Evolutionary conservation across 1,140 invertebrate species (phyloP).

Genomic region (Drosophila leontia): DNA sequence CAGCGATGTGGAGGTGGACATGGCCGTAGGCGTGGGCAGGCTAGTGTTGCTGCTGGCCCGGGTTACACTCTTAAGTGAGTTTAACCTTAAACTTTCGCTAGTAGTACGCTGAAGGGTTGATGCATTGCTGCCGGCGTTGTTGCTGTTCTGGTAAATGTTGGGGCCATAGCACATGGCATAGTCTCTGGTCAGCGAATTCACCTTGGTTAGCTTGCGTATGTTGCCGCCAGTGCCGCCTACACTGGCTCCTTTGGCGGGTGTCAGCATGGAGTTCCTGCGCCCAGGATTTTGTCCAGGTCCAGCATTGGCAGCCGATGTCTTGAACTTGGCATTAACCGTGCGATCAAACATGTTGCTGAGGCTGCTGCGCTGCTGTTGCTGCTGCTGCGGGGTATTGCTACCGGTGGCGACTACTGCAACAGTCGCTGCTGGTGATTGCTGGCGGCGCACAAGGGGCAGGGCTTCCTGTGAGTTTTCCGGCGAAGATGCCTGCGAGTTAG

Average conservation of each 20-base stretch:
- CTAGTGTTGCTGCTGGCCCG: slow-evolving; percentile 57
- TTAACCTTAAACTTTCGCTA: slow-evolving; percentile 90
- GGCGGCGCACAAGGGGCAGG: slow-evolving; percentile 40
- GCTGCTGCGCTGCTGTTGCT: slow-evolving; percentile 38
- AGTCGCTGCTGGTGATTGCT: slow-evolving; percentile 33
- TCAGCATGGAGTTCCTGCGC: slow-evolving; percentile 75
- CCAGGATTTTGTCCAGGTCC: slow-evolving; percentile 38
- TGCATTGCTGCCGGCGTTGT: slow-evolving; percentile 29
- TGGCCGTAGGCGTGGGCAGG: slow-evolving; percentile 85
- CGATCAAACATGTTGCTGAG: slow-evolving; percentile 77
- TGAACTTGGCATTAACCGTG: slow-evolving; percentile 71
- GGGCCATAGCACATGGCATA: slow-evolving; percentile 57
- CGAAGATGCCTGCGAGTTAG: slow-evolving; percentile 76
- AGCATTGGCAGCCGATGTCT: slow-evolving; percentile 50
- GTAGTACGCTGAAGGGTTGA: slow-evolving; percentile 89
- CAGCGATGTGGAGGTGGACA: slow-evolving; percentile 78
- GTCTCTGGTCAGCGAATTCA: slow-evolving; percentile 70
- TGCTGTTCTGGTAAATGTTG: slow-evolving; percentile 41
- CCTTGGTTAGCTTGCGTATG: slow-evolving; percentile 73
- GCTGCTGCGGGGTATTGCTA: slow-evolving; percentile 24
- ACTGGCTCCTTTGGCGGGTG: slow-evolving; percentile 44
- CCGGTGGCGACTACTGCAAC: slow-evolving; percentile 29
- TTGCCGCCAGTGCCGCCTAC: slow-evolving; percentile 33
- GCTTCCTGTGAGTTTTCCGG: slow-evolving; percentile 78
- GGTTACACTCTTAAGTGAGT: slow-evolving; percentile 64